Conservation (phyloP, 2,797 vertebrate genomes). For the Ctenopoma kingsleyae region DNA sequence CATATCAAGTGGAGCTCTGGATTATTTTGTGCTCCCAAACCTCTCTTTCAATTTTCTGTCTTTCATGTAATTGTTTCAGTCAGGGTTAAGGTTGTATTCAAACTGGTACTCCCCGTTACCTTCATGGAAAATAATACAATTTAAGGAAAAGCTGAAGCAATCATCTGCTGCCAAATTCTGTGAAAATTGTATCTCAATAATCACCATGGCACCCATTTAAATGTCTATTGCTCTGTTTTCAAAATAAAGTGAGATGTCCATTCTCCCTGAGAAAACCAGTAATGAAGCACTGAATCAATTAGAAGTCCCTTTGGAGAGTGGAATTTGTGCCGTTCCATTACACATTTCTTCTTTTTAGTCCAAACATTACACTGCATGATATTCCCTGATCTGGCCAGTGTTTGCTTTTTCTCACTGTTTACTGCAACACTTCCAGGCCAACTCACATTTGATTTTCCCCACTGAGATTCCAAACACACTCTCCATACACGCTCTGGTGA, state of each 20-base stretch:
- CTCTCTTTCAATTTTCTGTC: slow-evolving; percentile 64
- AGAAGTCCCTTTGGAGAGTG: slow-evolving; percentile 66
- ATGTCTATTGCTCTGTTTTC: slow-evolving; percentile 63
- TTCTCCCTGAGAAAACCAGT: slow-evolving; percentile 64
- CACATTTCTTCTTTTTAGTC: slow-evolving; percentile 70
- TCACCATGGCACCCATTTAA: slow-evolving; percentile 64
- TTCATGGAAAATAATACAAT: slow-evolving; percentile 56
- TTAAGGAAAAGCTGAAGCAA: slow-evolving; percentile 54
- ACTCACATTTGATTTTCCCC: slow-evolving; percentile 78
- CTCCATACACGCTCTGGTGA: slow-evolving; percentile 66
- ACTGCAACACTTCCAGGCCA: slow-evolving; percentile 84
- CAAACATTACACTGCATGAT: slow-evolving; percentile 75
- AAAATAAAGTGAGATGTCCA: slow-evolving; percentile 70
- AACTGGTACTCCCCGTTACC: slow-evolving; percentile 42
- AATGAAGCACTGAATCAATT: slow-evolving; percentile 81
- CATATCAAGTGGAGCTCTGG: slow-evolving; percentile 76
- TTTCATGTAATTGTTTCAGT: slow-evolving; percentile 74
- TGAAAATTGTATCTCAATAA: slow-evolving; percentile 57
- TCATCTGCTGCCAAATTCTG: slow-evolving; percentile 58
- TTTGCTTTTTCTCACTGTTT: slow-evolving; percentile 81
- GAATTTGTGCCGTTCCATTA: slow-evolving; percentile 75
- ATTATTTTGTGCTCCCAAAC: slow-evolving; percentile 67
- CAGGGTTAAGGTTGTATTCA: slow-evolving; percentile 67
- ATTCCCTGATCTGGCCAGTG: slow-evolving; percentile 79
- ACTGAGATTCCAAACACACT: slow-evolving; percentile 75